A percentile compares a stretch with the other conserved stretches of the same genome.
Conservation (phyloP, 1,140 invertebrate genomes). For the Probaryconus sp. region DNA sequence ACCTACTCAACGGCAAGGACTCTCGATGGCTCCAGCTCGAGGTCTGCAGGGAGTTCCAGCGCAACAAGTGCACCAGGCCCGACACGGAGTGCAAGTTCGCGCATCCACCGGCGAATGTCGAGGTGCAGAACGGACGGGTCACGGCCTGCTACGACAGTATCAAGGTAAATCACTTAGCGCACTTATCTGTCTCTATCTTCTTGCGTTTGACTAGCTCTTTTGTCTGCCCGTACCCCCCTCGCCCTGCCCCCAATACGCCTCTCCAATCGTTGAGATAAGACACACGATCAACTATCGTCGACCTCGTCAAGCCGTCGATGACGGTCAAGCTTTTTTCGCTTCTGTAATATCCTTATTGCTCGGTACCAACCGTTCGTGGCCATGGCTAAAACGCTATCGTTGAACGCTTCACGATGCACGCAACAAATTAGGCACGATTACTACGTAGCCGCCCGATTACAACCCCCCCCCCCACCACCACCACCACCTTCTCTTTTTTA, state of each 20-base stretch:
- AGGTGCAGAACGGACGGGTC: slow-evolving; percentile 99
- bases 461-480: background rate
- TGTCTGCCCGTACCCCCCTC: slow-evolving; percentile 16
- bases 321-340: slow-evolving; percentile 46
- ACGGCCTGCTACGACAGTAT: slow-evolving; percentile 99
- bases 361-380: slow-evolving; percentile 57
- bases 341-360: slow-evolving; percentile 58
- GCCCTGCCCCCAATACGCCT: slow-evolving; percentile 24
- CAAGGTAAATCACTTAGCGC: slow-evolving; percentile 87
- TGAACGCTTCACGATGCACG: slow-evolving; percentile 62
- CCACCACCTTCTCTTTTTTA: no score
- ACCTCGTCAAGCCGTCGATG: slow-evolving; percentile 33
- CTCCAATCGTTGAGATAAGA: slow-evolving; percentile 39
- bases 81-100: slow-evolving; percentile 99
- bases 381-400: slow-evolving; percentile 60
- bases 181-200: slow-evolving; percentile 41
- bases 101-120: slow-evolving; percentile 99
- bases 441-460: slow-evolving; percentile 30
- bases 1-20: slow-evolving; percentile 98
- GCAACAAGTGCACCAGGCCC: slow-evolving; percentile 98
- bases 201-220: slow-evolving; percentile 51
- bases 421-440: slow-evolving; percentile 50
- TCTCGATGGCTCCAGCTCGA: slow-evolving; percentile 99
- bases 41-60: slow-evolving; percentile 99
- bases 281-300: slow-evolving; percentile 28